Evolutionary conservation across 1,140 invertebrate species (phyloP).

Genomic region (Augochlora pura): DNA sequence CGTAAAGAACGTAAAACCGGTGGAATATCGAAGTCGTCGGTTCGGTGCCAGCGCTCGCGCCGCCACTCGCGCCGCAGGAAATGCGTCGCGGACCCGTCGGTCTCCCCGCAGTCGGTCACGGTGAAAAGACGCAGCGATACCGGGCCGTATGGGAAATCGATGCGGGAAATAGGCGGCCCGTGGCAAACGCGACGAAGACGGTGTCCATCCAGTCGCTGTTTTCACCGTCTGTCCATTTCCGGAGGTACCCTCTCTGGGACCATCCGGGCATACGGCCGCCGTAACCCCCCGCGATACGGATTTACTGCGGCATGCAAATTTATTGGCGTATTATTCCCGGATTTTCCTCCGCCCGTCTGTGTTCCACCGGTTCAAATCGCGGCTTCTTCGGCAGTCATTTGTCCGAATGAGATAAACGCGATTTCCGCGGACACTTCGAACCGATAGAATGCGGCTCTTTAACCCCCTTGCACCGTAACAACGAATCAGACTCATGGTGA

Average conservation of each 20-base stretch:
- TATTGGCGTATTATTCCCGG: conserved; percentile 70
- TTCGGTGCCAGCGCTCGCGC: no score
- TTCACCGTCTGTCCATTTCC: background rate
- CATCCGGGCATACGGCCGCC: background rate
- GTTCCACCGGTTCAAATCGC: no score
- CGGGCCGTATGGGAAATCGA: conserved; percentile 25
- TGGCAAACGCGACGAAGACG: background rate
- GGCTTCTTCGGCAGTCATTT: no score
- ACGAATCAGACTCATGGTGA: no score
- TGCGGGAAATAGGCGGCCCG: background rate
- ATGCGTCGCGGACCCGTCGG: background rate
- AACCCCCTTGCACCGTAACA: no score
- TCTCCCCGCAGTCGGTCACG: background rate
- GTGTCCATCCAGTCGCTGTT: conserved; percentile 7
- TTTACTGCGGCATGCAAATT: conserved; percentile 71
- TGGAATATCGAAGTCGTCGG: background rate
- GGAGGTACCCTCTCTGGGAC: conserved; percentile 25
- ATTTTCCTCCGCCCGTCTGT: background rate
- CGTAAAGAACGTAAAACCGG: background rate
- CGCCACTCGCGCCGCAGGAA: background rate
- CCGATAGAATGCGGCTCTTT: no score
- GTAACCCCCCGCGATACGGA: conserved; percentile 27
- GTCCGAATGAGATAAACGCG: no score
- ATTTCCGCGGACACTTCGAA: no score
- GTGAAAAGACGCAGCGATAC: background rate